Base-by-base conservation (phyloP, 1,140 invertebrate genomes). In the Hycleus phaleratus region DNA sequence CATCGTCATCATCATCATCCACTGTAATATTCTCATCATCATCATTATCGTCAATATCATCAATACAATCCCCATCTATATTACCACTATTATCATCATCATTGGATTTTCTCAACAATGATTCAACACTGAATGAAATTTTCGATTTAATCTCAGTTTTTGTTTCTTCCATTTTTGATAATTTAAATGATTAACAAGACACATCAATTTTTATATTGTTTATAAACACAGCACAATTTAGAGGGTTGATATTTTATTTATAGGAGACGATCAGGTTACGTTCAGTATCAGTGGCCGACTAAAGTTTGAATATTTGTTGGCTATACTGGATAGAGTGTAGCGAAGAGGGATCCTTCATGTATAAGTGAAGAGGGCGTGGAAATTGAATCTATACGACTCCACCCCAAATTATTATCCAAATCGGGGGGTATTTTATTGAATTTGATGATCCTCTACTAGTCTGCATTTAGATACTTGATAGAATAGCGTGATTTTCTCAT, bases 71-170 rank as follows among this genome's bases (percentile, higher is more conserved):
- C 4, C 4, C 62, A 38, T 68, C 67, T 24, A 64, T n/a, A 12
- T 55, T 59, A 4, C 61, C 60, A 26, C 67, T 64, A 9, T 64
- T 60, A n/a, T 52, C 26, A 54, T n/a, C 10, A 11, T 42, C 40
- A 11, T 66, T 64, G 25, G 53, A 61, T 38, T 60, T 63, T 2
- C 62, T 63, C 10, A 74, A 53, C 11, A 74, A 58, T 4, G 72
- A 72, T 58, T 74, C 72, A 2, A 74, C 72, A 65, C 72, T 74
- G 59, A 74, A 74, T 11, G 70, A 72, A 45, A 74, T 72, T 52
- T 74, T 74, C 10, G 70, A 60, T 56, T 72, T 73, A 25, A 71
- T 64, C 52, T 70, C 68, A 42, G 40, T 42, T 63, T 72, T 72
- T 12, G 69, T 66, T 39, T 72, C 66, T 57, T 70, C 69, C 71